phyloP scores from a whole-genome alignment of 2,113 vertebrate genomes.

The Abramis brama region DNA sequence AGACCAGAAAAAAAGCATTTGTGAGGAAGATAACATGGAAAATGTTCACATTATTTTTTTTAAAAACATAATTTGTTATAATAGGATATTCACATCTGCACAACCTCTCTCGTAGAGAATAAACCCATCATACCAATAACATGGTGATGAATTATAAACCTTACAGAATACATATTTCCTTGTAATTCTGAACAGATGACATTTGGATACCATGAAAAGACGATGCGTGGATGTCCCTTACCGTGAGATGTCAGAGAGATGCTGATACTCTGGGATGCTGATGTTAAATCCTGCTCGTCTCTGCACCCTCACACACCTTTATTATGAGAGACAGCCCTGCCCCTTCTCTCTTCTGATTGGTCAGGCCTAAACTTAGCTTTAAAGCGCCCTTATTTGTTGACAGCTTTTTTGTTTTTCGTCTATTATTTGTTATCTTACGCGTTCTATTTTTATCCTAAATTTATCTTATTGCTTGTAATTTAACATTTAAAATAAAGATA shows the following conservation, averaged over 20 bases:
- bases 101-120: neutral
- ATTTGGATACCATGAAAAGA: neutral
- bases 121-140: neutral
- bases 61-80: neutral
- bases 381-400: neutral
- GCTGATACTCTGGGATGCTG: constrained; percentile 6
- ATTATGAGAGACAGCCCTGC: constrained; percentile 65
- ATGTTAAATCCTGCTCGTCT: constrained; percentile 30
- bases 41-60: neutral
- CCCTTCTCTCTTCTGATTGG: constrained; percentile 66
- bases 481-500: neutral
- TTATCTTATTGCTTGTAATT: neutral
- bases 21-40: neutral
- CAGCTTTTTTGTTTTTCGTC: neutral
- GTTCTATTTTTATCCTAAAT: neutral
- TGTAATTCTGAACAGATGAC: neutral
- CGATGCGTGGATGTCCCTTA: constrained; percentile 9
- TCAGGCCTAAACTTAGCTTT: constrained; percentile 17
- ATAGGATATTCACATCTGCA: constrained; percentile 21
- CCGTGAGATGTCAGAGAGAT: constrained; percentile 23
- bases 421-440: neutral
- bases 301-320: constrained; percentile 56
- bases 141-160: neutral
- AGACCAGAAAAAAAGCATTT: neutral
- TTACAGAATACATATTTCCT: neutral